A percentile compares a stretch with the other conserved stretches of the same genome.
phyloP scores from a whole-genome alignment of 2,113 vertebrate genomes.

The Sinosuthora webbiana region DNA sequence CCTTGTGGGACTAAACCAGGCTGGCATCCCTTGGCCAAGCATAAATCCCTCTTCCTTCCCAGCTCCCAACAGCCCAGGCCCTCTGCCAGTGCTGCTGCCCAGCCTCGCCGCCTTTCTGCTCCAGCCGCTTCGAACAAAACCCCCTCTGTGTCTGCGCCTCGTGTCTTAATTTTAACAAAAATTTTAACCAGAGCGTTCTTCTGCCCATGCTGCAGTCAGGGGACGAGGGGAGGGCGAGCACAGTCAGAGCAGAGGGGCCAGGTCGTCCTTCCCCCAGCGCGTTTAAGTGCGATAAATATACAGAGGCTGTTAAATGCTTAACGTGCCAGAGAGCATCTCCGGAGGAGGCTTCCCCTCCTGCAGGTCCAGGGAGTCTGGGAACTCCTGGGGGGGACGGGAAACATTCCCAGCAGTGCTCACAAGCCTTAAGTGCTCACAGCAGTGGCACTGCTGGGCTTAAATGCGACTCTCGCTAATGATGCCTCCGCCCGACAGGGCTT shows the following conservation, averaged over 20 bases:
- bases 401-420: not conserved
- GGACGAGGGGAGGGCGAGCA: not conserved
- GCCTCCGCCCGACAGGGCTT: not conserved
- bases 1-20: not conserved
- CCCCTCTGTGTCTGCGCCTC: not conserved
- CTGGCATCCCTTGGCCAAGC: not conserved
- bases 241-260: not conserved
- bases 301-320: not conserved
- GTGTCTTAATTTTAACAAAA: not conserved
- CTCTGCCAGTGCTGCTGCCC: not conserved
- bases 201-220: not conserved
- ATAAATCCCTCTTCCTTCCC: not conserved
- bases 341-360: not conserved
- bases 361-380: not conserved
- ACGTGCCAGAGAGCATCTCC: not conserved
- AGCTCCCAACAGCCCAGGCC: not conserved
- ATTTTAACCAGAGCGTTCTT: not conserved
- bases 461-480: not conserved
- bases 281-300: not conserved
- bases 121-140: not conserved
- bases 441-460: not conserved
- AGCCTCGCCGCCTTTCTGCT: not conserved
- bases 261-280: accelerated
- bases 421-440: not conserved
- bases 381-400: not conserved